Evolutionary conservation across 2,888 invertebrate genomes (phyloP).

Genomic region (Omphaloscelis lunosa): DNA sequence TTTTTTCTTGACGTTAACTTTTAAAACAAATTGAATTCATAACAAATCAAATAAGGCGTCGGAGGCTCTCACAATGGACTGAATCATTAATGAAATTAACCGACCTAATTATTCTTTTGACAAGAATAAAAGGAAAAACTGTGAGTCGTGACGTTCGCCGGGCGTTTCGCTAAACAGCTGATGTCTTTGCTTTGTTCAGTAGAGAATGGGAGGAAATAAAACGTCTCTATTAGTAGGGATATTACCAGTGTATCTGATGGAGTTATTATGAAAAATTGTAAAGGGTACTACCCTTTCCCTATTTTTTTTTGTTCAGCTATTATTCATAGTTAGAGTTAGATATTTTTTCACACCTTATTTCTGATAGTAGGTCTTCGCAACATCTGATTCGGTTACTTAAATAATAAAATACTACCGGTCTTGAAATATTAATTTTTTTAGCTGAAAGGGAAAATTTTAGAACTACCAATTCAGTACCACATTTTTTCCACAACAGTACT

Average conservation of each 20-base stretch:
- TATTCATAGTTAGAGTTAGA: neutral
- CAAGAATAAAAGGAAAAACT: slow-evolving; percentile 59
- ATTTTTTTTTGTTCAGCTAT: neutral
- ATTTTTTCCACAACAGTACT: too few species aligned
- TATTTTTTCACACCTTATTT: neutral
- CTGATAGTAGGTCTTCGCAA: neutral
- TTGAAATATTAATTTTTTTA: too few species aligned
- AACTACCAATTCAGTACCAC: too few species aligned
- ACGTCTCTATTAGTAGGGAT: slow-evolving; percentile 22
- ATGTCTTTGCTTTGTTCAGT: slow-evolving; percentile 44
- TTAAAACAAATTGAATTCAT: slow-evolving; percentile 65
- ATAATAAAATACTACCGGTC: neutral
- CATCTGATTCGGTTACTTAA: too few species aligned
- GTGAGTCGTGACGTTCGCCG: slow-evolving; percentile 57
- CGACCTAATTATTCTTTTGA: slow-evolving; percentile 83
- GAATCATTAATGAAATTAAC: slow-evolving; percentile 84
- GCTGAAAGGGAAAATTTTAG: too few species aligned
- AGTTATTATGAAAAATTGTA: neutral
- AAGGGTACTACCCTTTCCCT: neutral
- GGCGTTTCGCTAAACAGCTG: slow-evolving; percentile 49
- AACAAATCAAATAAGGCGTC: slow-evolving; percentile 81
- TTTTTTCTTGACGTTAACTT: slow-evolving; percentile 59
- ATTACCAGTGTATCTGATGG: neutral
- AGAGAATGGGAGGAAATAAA: slow-evolving; percentile 10
- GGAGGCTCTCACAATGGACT: slow-evolving; percentile 74